Evolutionary conservation across 1,140 invertebrate genomes (phyloP), one percentile per base, ranked within the genome.

Genomic region (Onthophagus taurus): DNA sequence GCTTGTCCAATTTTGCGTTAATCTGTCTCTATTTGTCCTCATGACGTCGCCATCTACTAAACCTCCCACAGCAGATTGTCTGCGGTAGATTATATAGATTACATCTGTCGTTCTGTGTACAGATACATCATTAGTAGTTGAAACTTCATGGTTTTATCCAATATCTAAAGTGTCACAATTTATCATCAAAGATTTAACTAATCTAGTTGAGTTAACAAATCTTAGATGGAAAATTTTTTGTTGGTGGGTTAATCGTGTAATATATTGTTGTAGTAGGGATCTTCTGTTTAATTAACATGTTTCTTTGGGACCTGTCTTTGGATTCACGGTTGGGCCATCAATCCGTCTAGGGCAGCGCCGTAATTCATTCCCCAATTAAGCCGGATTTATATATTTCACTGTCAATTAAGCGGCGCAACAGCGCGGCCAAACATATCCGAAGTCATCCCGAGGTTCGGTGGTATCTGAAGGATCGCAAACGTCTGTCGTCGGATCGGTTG

Each of bases 301-400:
- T n/a, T n/a, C n/a, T n/a, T n/a, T n/a, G n/a, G n/a, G n/a, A n/a
- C n/a, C n/a, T n/a, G n/a, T n/a, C n/a, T n/a, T n/a, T n/a, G n/a
- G n/a, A n/a, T n/a, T n/a, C n/a, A n/a, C n/a, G n/a, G n/a, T n/a
- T n/a, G n/a, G n/a, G n/a, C n/a, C n/a, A n/a, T n/a, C n/a, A n/a
- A n/a, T n/a, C n/a, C 31, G 31, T 17, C 14, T 17, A 13, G 13
- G 31, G 18, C 6, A 4, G 13, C 31, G 31, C 5, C 31, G 11
- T 36, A 36, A 36, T 20, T 36, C 34, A 36, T 36, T 36, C 34
- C 17, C 34, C 34, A 36, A 36, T 36, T 36, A 36, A 36, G 11
- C 18, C 34, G 21, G 34, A 36, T 36, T 36, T 36, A 36, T 36
- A 36, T 36, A 36, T 36, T 36, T 36, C 34, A 36, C 34, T 36